These are phyloP conservation scores for Euglossa dilemma DNA, from an alignment of 1,140 invertebrate genomes.

Conservation along the genomic window DNA sequence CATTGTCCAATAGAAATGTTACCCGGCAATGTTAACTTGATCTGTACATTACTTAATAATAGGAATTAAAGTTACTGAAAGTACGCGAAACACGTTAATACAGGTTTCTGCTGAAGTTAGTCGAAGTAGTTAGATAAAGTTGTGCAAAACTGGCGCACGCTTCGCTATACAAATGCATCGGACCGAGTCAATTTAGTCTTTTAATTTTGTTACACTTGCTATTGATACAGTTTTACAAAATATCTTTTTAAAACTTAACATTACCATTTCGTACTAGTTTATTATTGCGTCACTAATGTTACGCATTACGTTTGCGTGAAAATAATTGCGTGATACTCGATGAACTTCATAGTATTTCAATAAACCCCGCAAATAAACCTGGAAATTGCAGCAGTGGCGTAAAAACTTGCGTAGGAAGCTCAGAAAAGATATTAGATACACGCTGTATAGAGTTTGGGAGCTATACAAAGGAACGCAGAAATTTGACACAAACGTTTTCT, in stretches of 20 bases:
- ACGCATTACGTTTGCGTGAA: no score
- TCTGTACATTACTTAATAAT: background rate
- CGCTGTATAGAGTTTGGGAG: background rate
- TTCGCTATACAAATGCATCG: background rate
- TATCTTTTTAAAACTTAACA: no score
- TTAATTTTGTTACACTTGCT: background rate
- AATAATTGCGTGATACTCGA: no score
- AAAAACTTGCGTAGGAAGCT: no score
- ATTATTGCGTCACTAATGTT: no score
- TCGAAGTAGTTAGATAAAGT: background rate
- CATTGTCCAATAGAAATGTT: no score
- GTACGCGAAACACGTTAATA: background rate
- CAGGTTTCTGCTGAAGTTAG: background rate
- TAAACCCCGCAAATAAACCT: no score
- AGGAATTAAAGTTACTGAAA: background rate
- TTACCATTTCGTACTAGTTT: no score
- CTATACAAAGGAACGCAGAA: background rate
- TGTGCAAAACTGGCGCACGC: background rate
- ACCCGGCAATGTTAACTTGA: background rate
- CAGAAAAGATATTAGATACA: background rate
- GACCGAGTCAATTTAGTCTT: slow-evolving; percentile 4
- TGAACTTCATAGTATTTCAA: no score
- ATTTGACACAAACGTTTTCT: background rate
- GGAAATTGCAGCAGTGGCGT: no score
- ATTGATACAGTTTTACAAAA: no score